Evolutionary conservation across 2,797 vertebrate species (phyloP).

Genomic region (Percopsis omiscomaycus): DNA sequence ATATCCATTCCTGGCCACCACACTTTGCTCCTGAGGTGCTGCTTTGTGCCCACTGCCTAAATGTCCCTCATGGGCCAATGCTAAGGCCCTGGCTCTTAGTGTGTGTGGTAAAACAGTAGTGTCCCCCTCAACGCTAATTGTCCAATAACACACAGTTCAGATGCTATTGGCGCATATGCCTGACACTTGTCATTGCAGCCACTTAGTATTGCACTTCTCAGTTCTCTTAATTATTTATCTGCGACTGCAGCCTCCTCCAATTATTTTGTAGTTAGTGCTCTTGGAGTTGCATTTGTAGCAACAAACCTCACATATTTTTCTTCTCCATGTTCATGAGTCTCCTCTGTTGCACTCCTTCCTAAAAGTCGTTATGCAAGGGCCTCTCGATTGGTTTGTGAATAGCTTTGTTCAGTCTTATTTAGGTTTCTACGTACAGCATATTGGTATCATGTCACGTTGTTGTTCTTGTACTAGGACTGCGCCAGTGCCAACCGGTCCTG

Average conservation of each 20-base stretch:
- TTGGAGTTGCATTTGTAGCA: constrained; percentile 9
- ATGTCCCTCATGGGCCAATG: constrained; percentile 28
- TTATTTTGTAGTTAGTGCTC: constrained; percentile 16
- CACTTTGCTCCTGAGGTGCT: constrained; percentile 16
- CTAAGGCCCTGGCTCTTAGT: neutral
- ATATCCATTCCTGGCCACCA: constrained; percentile 21
- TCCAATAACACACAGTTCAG: constrained; percentile 6
- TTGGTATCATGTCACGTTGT: constrained; percentile 10
- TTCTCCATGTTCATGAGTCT: constrained; percentile 5
- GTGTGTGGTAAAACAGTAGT: constrained; percentile 1
- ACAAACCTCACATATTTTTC: constrained; percentile 23
- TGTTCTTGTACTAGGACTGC: constrained; percentile 17
- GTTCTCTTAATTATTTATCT: constrained; percentile 8
- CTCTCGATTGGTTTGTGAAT: constrained; percentile 24
- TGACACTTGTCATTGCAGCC: constrained; percentile 6
- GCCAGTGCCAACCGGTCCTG: constrained; percentile 22
- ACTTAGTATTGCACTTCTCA: constrained; percentile 6
- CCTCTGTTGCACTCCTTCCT: neutral
- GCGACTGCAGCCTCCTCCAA: constrained; percentile 7
- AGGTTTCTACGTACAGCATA: constrained; percentile 18
- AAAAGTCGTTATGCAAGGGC: constrained; percentile 4
- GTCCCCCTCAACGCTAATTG: constrained; percentile 9
- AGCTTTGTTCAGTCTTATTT: constrained; percentile 16
- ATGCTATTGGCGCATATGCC: neutral
- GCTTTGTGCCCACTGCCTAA: constrained; percentile 23